These are phyloP conservation scores for Stenotaenia linearis DNA, from an alignment of 2,888 invertebrate species.

Conservation along the genomic window DNA sequence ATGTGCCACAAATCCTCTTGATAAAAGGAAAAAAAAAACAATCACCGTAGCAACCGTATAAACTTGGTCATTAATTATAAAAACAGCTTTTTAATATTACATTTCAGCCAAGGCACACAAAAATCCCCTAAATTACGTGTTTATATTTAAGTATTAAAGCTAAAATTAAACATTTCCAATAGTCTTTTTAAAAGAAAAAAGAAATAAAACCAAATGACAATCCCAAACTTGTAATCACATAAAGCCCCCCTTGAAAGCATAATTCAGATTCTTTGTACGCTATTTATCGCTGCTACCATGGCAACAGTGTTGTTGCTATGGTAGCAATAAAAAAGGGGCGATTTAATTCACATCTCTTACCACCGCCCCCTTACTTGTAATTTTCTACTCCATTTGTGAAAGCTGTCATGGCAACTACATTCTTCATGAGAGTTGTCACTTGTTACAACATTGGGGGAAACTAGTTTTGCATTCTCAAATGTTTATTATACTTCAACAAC, in stretches of 20 bases:
- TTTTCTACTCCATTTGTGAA: conserved; percentile 1
- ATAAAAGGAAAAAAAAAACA: not conserved
- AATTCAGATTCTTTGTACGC: not conserved
- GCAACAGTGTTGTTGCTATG: not conserved
- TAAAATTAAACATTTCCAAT: too few species aligned
- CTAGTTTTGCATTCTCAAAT: not conserved
- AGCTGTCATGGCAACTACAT: not conserved
- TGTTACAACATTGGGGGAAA: not conserved
- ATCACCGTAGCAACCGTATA: not conserved
- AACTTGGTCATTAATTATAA: not conserved
- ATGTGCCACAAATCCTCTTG: not conserved
- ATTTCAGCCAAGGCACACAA: not conserved
- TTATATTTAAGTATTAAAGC: too few species aligned
- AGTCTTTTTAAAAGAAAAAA: not conserved
- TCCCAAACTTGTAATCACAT: not conserved
- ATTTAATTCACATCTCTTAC: conserved; percentile 8
- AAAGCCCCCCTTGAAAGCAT: not conserved
- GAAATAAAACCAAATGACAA: not conserved
- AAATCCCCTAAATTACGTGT: too few species aligned
- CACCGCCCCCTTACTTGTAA: not conserved
- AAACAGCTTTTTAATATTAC: not conserved
- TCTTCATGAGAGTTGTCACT: not conserved
- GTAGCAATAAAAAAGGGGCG: not conserved
- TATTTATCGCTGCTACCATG: not conserved
- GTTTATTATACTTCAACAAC: not conserved